Evolutionary conservation across 2,888 invertebrate species (phyloP).

Genomic region (Hydrotaea cyrtoneurina): DNA sequence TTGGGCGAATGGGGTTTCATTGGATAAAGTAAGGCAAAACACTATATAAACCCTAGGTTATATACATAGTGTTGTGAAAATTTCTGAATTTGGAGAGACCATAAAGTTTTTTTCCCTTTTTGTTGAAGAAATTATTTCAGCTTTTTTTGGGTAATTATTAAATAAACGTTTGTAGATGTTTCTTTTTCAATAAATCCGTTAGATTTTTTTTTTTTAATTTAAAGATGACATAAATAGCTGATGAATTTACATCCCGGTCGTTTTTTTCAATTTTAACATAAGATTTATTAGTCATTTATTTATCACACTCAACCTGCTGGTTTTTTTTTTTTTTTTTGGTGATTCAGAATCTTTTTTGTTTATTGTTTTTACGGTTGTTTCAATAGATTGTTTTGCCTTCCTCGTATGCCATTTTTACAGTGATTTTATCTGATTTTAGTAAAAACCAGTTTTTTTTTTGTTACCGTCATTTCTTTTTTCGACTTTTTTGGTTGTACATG

Average conservation of each 20-base stretch:
- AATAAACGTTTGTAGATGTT: too few relatives aligned
- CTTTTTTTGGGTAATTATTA: too few relatives aligned
- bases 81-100: too few relatives aligned
- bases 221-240: too few relatives aligned
- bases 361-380: background rate
- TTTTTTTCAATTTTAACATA: background rate
- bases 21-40: too few relatives aligned
- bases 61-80: too few relatives aligned
- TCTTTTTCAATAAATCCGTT: too few relatives aligned
- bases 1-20: too few relatives aligned
- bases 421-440: slow-evolving; percentile 1
- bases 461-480: background rate
- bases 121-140: too few relatives aligned
- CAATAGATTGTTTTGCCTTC: background rate
- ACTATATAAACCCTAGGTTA: too few relatives aligned
- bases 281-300: background rate
- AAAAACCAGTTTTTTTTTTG: background rate
- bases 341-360: slow-evolving; percentile 7
- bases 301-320: background rate
- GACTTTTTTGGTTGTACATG: background rate
- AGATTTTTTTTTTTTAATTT: too few relatives aligned
- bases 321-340: background rate
- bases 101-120: too few relatives aligned
- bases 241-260: background rate
- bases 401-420: background rate